Conservation (phyloP, 2,113 vertebrate species). For the Puffinus mauretanicus region DNA sequence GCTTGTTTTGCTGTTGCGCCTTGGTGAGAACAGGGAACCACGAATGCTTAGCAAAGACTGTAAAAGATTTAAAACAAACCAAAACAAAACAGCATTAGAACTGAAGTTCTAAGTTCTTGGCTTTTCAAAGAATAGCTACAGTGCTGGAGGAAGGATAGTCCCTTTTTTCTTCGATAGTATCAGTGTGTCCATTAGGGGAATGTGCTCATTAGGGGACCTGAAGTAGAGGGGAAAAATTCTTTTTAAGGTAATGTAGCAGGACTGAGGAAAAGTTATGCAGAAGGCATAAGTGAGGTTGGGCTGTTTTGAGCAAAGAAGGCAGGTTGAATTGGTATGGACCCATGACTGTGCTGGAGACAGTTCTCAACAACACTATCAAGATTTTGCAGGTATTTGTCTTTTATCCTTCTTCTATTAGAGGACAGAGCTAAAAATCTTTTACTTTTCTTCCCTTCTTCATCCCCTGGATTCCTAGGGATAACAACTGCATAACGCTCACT, state of each 20-base stretch:
- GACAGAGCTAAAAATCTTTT: background rate
- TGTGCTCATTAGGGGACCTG: background rate
- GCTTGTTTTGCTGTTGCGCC: slow-evolving; percentile 92
- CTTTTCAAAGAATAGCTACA: background rate
- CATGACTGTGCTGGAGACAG: background rate
- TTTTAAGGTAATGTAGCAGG: background rate
- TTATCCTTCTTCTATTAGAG: background rate
- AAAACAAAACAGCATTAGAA: background rate
- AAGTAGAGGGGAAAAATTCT: background rate
- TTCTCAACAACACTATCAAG: background rate
- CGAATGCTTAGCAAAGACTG: slow-evolving; percentile 94
- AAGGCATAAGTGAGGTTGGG: background rate
- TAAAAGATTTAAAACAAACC: slow-evolving; percentile 45
- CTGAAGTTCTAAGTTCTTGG: background rate
- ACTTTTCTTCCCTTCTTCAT: background rate
- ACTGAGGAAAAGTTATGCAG: background rate
- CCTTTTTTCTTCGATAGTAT: background rate
- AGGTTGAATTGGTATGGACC: background rate
- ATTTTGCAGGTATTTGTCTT: background rate
- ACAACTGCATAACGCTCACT: background rate
- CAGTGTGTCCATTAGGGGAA: background rate
- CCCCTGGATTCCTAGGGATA: background rate
- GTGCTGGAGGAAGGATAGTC: background rate
- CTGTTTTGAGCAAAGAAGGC: background rate
- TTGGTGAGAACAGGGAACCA: slow-evolving; percentile 87